These are phyloP conservation scores for Hyposoter didymator DNA, from an alignment of 2,888 invertebrate genomes.

Conservation along the genomic window DNA sequence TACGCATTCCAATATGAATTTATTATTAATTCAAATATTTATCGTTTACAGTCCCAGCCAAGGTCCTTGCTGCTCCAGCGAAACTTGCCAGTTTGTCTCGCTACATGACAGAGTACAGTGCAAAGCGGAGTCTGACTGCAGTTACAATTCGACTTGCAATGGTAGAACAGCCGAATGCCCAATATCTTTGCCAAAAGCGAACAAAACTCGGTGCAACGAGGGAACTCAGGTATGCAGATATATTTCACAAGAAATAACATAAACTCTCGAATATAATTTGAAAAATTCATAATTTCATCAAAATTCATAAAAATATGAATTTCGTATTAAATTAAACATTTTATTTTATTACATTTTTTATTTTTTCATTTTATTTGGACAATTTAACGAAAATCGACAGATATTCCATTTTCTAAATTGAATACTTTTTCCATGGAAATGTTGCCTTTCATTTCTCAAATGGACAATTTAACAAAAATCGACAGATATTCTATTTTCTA, in stretches of 20 bases:
- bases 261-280: not conserved
- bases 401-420: not conserved
- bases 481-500: no score
- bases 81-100: constrained; percentile 91
- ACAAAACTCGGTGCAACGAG: constrained; percentile 98
- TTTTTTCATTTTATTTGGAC: no score
- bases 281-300: not conserved
- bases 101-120: constrained; percentile 89
- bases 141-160: constrained; percentile 94
- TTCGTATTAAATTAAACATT: not conserved
- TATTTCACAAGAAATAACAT: not conserved
- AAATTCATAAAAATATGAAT: not conserved
- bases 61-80: constrained; percentile 97
- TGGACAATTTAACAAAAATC: no score
- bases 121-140: constrained; percentile 95
- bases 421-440: not conserved
- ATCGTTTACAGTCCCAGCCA: constrained; percentile 93
- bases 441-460: no score
- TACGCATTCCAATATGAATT: not conserved
- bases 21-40: not conserved
- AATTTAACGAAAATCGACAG: no score
- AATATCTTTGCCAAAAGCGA: constrained; percentile 90
- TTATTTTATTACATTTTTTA: no score
- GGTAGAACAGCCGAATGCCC: constrained; percentile 96
- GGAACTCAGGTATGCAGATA: constrained; percentile 88